These are phyloP conservation scores for Drosophila borborema DNA, from an alignment of 2,888 invertebrate genomes.

Conservation along the genomic window DNA sequence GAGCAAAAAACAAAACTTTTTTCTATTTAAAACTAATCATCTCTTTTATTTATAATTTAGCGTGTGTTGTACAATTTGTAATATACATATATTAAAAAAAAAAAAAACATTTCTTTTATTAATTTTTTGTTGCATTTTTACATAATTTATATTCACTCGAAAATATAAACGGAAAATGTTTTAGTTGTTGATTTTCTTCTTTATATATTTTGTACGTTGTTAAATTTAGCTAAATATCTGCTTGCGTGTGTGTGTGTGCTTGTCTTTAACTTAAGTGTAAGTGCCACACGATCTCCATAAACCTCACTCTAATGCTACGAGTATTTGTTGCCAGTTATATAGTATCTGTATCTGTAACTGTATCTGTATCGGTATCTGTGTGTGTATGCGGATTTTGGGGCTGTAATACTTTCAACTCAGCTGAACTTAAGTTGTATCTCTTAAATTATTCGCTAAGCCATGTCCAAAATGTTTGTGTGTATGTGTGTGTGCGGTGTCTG, in stretches of 20 bases:
- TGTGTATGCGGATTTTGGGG: conserved; percentile 23
- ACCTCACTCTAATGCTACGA: conserved; percentile 63
- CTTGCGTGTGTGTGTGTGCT: conserved; percentile 1
- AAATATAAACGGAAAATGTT: conserved; percentile 73
- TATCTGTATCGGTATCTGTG: conserved; percentile 22
- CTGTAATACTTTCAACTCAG: conserved; percentile 67
- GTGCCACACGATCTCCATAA: conserved; percentile 31
- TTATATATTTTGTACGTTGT: conserved; percentile 20
- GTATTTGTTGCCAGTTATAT: conserved; percentile 58
- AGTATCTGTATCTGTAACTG: conserved; percentile 25
- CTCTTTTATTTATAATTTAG: conserved; percentile 61
- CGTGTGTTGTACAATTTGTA: conserved; percentile 54
- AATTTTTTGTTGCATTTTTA: conserved; percentile 53
- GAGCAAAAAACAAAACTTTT: neutral
- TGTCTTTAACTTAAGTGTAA: conserved; percentile 54
- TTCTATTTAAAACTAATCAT: conserved; percentile 73
- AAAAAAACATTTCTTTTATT: conserved; percentile 16
- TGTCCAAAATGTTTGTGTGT: conserved; percentile 27
- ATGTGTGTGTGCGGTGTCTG: conserved; percentile 7
- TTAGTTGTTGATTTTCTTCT: neutral
- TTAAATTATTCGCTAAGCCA: conserved; percentile 50
- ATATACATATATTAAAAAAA: conserved; percentile 17
- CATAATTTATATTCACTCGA: conserved; percentile 66
- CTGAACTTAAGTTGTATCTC: conserved; percentile 38
- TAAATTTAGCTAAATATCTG: conserved; percentile 52